Base-by-base conservation (phyloP, 2,888 invertebrate genomes). In the Stenichneumon culpator region DNA sequence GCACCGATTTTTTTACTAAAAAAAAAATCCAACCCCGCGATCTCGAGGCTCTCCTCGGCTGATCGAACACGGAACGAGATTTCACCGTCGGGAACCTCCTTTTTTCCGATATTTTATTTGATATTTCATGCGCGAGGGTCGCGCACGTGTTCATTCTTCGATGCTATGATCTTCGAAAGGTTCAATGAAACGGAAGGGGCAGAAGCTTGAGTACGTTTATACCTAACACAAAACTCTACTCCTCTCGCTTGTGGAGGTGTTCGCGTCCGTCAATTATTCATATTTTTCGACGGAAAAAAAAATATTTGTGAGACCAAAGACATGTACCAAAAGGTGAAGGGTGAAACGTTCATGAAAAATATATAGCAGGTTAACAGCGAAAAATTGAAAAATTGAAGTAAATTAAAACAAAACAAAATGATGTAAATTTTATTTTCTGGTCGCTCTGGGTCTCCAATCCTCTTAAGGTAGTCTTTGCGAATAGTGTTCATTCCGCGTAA, bases 21-120 rank as follows among this genome's bases (percentile, higher is more conserved):
- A 32, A 63, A 44, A 47, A 32, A 63, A 63, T n/a, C 6, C n/a
- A 63, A 63, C 74, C 22, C 19, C 47, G 47, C 60, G 63, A 63
- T 63, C 19, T 28, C 44, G 14, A 60, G n/a, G 47, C 60, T 74
- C 25, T 47, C 44, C 60, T 63, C 60, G 32, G 16, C 1, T 63
- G 32, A 32, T 63, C 63, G 57, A 22, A 57, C 25, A 57, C 25
- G 4, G 22, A 57, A 22, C 25, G 57, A 3, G 57, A 57, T 57
- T 63, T 63, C 2, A 16, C 63, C 32, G 5, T 63, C 63, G 63
- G n/a, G 14, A 14, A 57, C 14, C 25, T 57, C 25, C 57, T 11
- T 3, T 57, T 25, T 57, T 57, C 57, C 57, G 22, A 25, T 57
- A 57, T 11, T 57, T 25, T 9, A 57, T 57, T 19, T 11, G 9